phyloP scores from a whole-genome alignment of 2,888 invertebrate genomes.

The Diaprepes abbreviatus region DNA sequence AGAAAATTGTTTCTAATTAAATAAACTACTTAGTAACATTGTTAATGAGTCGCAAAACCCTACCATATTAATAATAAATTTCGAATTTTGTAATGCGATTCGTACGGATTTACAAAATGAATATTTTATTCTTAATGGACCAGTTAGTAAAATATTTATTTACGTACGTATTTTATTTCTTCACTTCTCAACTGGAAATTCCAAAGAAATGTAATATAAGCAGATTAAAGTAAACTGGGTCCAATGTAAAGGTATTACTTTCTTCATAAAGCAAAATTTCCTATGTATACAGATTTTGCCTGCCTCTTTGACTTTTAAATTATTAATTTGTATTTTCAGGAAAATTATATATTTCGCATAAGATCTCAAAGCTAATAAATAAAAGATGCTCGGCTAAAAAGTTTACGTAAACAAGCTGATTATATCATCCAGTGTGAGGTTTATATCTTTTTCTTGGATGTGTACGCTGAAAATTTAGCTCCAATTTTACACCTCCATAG shows the following conservation, averaged over 20 bases:
- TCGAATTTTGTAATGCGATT: too few species aligned
- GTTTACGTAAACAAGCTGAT: too few species aligned
- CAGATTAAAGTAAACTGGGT: not conserved
- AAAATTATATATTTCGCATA: not conserved
- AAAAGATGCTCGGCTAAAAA: too few species aligned
- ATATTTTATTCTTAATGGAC: not conserved
- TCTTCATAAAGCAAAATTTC: not conserved
- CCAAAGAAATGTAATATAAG: constrained; percentile 4
- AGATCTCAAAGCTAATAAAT: not conserved
- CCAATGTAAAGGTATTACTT: not conserved
- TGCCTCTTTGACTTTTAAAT: constrained; percentile 4
- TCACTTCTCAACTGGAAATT: not conserved
- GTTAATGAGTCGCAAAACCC: too few species aligned
- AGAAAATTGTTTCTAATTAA: too few species aligned
- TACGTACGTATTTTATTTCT: not conserved
- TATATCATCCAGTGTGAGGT: too few species aligned
- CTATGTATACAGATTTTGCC: constrained; percentile 1
- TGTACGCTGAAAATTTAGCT: too few species aligned
- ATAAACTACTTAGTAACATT: too few species aligned
- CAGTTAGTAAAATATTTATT: not conserved
- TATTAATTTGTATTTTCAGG: constrained; percentile 6
- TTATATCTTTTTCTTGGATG: too few species aligned
- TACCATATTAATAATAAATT: too few species aligned
- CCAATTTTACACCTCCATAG: too few species aligned
- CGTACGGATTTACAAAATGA: not conserved